Evolutionary conservation across 2,113 vertebrate genomes (phyloP), one percentile per base, ranked within the genome.

Genomic region (Pionites leucogaster): DNA sequence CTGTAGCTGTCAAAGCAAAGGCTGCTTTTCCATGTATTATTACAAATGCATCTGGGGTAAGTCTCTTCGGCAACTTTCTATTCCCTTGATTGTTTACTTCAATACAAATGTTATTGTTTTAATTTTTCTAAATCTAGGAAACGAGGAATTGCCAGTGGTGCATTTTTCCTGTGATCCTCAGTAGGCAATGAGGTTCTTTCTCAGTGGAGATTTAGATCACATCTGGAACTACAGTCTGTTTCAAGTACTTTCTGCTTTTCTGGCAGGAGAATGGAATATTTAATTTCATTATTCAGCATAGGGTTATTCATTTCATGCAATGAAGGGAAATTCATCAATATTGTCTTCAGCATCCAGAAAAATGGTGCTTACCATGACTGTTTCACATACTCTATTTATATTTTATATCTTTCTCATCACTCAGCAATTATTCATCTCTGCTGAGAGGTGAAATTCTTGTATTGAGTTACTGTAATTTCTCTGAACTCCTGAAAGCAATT

Each of bases 321-420:
- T 69, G 90, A 92, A 91, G 82, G 35, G 47, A 93, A 95, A 96
- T 96, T 88, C 65, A 91, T 96, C 88, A 86, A 47, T 65, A 93
- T 52, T 92, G 80, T 95, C 88, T 86, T 87, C 90, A 79, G 59
- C 88, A 95, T 90, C 82, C 70, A 86, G 94, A 95, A 96, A 37
- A 96, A 94, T 94, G 11, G 82, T 93, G 83, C 80, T 87, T 95
- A 49, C 68, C 60, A n/a, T 79, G 91, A 50, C 85, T 94, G 60
- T 88, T 97, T 74, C 85, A 77, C 81, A 96, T 75, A 96, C 80
- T 82, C 74, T 78, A 95, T 95, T 96, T 95, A 95, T 97, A 97
- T 97, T 97, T 97, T 94, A 97, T 97, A 84, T 90, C 95, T 95
- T 95, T 85, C 86, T 96, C 53, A 87, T 93, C 80, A 80, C 82